Percentiles rank a stretch among this genome's conserved stretches.
phyloP scores from a whole-genome alignment of 2,888 invertebrate species.

The Magallana nippona region DNA sequence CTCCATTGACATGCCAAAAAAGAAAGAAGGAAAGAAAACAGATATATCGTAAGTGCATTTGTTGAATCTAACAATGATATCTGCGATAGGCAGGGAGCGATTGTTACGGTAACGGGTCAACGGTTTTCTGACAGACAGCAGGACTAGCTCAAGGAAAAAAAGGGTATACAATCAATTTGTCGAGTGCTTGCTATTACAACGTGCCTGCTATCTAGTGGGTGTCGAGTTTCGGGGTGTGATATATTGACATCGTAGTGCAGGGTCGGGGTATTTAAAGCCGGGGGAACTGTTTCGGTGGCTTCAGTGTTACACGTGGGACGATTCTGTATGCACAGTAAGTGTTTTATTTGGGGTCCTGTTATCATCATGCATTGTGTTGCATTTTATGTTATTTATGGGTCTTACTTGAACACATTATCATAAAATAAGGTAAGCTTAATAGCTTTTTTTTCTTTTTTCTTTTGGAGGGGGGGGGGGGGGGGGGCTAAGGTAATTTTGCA shows the following conservation, averaged over 20 bases:
- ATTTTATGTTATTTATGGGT: no score
- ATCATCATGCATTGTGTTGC: background rate
- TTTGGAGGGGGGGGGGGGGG: no score
- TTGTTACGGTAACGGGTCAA: conserved; percentile 15
- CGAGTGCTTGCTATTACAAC: background rate
- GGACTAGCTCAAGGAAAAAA: background rate
- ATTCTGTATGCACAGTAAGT: background rate
- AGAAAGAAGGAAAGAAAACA: no score
- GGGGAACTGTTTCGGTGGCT: background rate
- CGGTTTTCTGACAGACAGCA: conserved; percentile 5
- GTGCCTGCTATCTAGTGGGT: background rate
- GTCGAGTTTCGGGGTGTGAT: conserved; percentile 11
- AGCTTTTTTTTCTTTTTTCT: no score
- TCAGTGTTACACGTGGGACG: background rate
- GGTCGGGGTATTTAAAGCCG: conserved; percentile 16
- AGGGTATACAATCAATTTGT: conserved; percentile 10
- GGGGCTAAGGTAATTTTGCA: no score
- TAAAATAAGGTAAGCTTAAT: no score
- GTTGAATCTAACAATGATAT: conserved; percentile 13
- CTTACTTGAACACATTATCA: no score
- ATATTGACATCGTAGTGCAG: background rate
- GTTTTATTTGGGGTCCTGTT: background rate
- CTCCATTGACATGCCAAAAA: background rate
- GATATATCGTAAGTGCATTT: background rate
- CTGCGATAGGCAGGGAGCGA: background rate